phyloP scores from a whole-genome alignment of 1,140 invertebrate genomes.

The Tetramorium alpestre region DNA sequence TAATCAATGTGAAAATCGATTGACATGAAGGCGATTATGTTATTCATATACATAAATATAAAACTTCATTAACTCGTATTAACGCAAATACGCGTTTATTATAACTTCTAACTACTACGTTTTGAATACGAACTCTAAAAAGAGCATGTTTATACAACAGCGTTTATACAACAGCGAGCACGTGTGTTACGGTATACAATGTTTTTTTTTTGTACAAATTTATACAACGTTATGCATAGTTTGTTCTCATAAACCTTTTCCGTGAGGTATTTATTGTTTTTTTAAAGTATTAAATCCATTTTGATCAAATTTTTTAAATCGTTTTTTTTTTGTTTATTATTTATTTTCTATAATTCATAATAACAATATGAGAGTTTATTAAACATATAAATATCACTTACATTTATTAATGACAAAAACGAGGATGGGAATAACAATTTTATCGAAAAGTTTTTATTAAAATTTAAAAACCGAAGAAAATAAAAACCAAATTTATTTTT shows the following conservation, averaged over 20 bases:
- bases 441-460: not conserved
- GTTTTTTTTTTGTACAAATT: not conserved
- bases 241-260: not conserved
- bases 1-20: not conserved
- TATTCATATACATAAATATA: not conserved
- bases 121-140: slow-evolving; percentile 6
- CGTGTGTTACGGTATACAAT: not conserved
- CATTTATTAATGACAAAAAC: not conserved
- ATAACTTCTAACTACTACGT: not conserved
- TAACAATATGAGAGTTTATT: not conserved
- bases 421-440: not conserved
- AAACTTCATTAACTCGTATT: slow-evolving; percentile 18
- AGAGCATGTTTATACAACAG: not conserved
- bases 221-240: not conserved
- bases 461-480: not conserved
- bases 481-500: not conserved
- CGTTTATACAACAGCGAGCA: not conserved
- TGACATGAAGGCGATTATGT: not conserved
- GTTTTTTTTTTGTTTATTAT: not conserved
- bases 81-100: not conserved
- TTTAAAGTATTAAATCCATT: not conserved
- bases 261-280: not conserved
- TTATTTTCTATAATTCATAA: not conserved
- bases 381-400: not conserved
- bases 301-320: not conserved